A percentile compares a stretch with the other conserved stretches of the same genome.
These are phyloP conservation scores for Amblyopsis hoosieri DNA, from an alignment of 2,797 vertebrate genomes.

Conservation along the genomic window DNA sequence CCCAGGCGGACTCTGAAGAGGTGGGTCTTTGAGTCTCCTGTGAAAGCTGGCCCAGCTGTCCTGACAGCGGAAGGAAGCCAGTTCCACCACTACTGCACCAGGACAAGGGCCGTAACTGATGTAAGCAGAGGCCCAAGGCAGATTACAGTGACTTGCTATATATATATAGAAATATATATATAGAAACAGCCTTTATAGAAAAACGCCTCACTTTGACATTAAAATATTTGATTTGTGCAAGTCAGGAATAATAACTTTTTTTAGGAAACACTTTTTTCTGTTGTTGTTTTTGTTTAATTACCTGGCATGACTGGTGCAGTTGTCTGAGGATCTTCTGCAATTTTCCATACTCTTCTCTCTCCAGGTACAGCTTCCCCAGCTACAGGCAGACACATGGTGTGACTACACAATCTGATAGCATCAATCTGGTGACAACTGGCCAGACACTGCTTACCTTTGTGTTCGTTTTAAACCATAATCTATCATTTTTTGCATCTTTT, in stretches of 20 bases:
- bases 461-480: slow-evolving; percentile 98
- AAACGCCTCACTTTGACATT: too few relatives aligned
- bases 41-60: too few relatives aligned
- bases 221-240: not conserved
- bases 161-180: too few relatives aligned
- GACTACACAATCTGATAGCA: not conserved
- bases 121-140: too few relatives aligned
- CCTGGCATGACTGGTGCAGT: slow-evolving; percentile 98
- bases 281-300: slow-evolving; percentile 53
- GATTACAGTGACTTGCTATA: too few relatives aligned
- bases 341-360: slow-evolving; percentile 97
- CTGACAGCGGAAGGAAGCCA: not conserved
- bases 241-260: not conserved
- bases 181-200: too few relatives aligned
- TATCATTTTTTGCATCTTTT: slow-evolving; percentile 98
- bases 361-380: slow-evolving; percentile 98
- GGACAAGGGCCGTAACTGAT: too few relatives aligned
- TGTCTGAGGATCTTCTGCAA: slow-evolving; percentile 98
- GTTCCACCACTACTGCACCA: slow-evolving; percentile 9
- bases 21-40: not conserved
- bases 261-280: not conserved
- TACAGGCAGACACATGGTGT: slow-evolving; percentile 56
- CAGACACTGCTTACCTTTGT: slow-evolving; percentile 87
- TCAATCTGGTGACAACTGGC: not conserved
- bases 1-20: too few relatives aligned